Conservation (phyloP, 2,113 vertebrate species). For the Eulemur macaco region DNA sequence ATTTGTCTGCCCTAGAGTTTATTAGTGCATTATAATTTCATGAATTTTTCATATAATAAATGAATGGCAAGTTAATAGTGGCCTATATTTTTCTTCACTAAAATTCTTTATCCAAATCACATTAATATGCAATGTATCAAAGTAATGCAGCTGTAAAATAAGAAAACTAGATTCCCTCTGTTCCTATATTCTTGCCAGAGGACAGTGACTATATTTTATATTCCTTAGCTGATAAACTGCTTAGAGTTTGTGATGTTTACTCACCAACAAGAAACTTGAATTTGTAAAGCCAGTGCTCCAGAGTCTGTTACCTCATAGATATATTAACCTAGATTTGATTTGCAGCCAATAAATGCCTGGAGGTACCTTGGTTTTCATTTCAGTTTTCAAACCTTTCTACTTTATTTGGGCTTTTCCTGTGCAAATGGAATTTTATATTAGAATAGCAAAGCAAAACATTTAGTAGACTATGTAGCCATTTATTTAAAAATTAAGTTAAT, state of each 20-base stretch:
- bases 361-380: background rate
- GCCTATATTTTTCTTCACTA: background rate
- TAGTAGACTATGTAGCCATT: background rate
- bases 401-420: background rate
- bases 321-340: background rate
- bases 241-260: background rate
- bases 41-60: constrained; percentile 55
- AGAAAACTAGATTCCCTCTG: background rate
- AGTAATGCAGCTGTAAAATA: background rate
- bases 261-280: background rate
- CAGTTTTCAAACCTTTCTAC: background rate
- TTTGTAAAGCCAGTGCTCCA: background rate
- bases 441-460: background rate
- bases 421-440: background rate
- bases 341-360: background rate
- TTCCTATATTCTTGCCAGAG: background rate
- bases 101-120: constrained; percentile 42
- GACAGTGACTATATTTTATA: background rate
- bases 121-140: background rate
- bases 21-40: background rate
- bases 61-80: constrained; percentile 17
- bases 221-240: background rate
- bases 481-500: background rate
- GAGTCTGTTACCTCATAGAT: background rate
- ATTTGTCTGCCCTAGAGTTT: background rate